Percentiles rank a stretch among this genome's conserved stretches.
phyloP scores from a whole-genome alignment of 2,113 vertebrate genomes.

The Raja brachyura region DNA sequence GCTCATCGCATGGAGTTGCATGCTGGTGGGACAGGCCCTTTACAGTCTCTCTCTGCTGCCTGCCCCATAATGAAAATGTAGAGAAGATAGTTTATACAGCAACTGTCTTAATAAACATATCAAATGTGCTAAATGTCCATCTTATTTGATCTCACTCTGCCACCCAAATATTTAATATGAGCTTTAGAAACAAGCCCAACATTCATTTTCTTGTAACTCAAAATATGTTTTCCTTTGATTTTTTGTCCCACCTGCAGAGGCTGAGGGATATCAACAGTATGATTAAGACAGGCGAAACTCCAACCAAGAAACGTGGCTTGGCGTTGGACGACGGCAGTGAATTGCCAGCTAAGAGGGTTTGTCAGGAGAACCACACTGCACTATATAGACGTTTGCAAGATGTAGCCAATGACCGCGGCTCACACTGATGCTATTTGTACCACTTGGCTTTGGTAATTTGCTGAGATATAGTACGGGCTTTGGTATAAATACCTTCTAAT shows the following conservation, averaged over 20 bases:
- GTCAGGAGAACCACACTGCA: conserved; percentile 78
- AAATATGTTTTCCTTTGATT: neutral
- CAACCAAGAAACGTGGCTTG: conserved; percentile 81
- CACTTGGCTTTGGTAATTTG: neutral
- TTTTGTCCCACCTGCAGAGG: conserved; percentile 54
- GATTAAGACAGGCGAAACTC: conserved; percentile 84
- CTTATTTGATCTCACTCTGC: neutral
- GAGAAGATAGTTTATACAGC: neutral
- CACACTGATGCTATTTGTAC: conserved; percentile 59
- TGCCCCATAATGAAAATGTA: neutral
- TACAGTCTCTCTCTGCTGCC: too few species aligned
- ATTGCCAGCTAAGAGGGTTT: conserved; percentile 79
- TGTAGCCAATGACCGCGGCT: conserved; percentile 81
- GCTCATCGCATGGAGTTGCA: too few species aligned
- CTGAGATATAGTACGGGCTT: neutral
- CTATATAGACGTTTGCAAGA: conserved; percentile 78
- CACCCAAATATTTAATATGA: neutral
- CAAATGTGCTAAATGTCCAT: neutral
- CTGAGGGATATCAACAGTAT: conserved; percentile 90
- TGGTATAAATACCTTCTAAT: neutral
- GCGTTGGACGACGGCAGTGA: conserved; percentile 71
- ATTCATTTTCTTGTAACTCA: neutral
- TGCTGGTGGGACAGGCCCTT: too few species aligned
- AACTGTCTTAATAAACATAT: neutral
- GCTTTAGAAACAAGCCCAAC: neutral